Percentiles rank a stretch among this genome's conserved stretches.
Evolutionary conservation across 1,140 invertebrate species (phyloP).

Genomic region (Drosophila elegans): DNA sequence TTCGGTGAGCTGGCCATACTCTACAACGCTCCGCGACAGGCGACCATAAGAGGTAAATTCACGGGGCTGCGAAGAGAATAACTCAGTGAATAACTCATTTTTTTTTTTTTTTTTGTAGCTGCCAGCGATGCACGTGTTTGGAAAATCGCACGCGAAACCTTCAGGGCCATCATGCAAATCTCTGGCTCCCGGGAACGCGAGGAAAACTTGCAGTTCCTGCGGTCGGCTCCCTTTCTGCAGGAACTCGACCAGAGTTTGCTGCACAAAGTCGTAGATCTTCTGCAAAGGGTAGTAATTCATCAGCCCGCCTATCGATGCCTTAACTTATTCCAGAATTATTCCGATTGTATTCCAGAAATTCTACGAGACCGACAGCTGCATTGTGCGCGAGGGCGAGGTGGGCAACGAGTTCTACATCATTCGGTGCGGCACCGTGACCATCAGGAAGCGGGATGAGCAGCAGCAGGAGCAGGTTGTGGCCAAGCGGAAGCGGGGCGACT

Average conservation of each 20-base stretch:
- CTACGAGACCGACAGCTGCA: slow-evolving; percentile 93
- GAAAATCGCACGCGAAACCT: slow-evolving; percentile 93
- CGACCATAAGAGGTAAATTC: slow-evolving; percentile 91
- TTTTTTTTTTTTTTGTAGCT: slow-evolving; percentile 86
- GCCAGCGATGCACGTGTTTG: slow-evolving; percentile 93
- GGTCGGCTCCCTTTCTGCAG: slow-evolving; percentile 93
- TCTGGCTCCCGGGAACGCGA: slow-evolving; percentile 92
- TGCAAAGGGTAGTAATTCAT: slow-evolving; percentile 92
- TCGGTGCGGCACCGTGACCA: slow-evolving; percentile 93
- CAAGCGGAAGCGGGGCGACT: slow-evolving; percentile 89
- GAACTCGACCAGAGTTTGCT: slow-evolving; percentile 93
- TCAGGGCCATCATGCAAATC: slow-evolving; percentile 95
- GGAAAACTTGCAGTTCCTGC: slow-evolving; percentile 93
- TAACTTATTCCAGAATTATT: not conserved
- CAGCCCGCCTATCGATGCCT: not conserved
- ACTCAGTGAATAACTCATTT: not conserved
- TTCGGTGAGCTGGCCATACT: slow-evolving; percentile 97
- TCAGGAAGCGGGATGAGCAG: slow-evolving; percentile 88
- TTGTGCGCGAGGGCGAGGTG: slow-evolving; percentile 96
- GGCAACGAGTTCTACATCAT: slow-evolving; percentile 99
- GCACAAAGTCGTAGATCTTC: slow-evolving; percentile 94
- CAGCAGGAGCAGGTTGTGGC: slow-evolving; percentile 87
- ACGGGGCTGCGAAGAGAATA: not conserved
- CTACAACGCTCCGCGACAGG: slow-evolving; percentile 96
- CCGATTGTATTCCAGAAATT: slow-evolving; percentile 62